Evolutionary conservation across 2,888 invertebrate genomes (phyloP).

Genomic region (Desoria tigrina): DNA sequence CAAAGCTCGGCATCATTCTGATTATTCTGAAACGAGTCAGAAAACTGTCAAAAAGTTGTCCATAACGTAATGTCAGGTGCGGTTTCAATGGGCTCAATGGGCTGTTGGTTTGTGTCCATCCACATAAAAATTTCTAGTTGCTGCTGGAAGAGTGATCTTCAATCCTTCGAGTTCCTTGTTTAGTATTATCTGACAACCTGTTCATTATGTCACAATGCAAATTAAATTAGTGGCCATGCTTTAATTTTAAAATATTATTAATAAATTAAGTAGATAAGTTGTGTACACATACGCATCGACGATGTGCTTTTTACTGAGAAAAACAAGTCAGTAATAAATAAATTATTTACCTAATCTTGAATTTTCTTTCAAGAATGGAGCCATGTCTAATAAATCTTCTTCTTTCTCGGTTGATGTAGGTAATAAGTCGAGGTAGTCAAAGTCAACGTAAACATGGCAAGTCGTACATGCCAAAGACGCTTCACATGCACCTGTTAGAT

Average conservation of each 20-base stretch:
- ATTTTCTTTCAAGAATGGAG: constrained; percentile 91
- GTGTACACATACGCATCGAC: no score
- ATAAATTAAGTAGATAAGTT: no score
- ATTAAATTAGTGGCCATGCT: no score
- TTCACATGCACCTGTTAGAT: constrained; percentile 82
- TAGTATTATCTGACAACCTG: constrained; percentile 88
- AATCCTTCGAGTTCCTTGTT: constrained; percentile 86
- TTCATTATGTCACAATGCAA: no score
- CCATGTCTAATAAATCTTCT: constrained; percentile 95
- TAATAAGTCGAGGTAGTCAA: constrained; percentile 71
- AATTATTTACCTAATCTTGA: constrained; percentile 62
- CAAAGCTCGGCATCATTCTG: no score
- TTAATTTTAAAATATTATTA: no score
- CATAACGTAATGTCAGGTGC: no score
- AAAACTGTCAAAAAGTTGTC: no score
- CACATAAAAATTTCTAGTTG: constrained; percentile 94
- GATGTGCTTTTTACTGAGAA: no score
- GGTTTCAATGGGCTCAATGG: constrained; percentile 64
- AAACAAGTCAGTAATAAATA: no score
- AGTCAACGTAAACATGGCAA: constrained; percentile 91
- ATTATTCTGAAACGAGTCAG: no score
- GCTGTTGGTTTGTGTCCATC: constrained; percentile 95
- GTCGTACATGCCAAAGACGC: constrained; percentile 97
- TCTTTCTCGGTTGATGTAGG: constrained; percentile 85
- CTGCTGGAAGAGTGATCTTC: constrained; percentile 76